Evolutionary conservation across 2,113 vertebrate species (phyloP).

Genomic region (Geococcyx californianus): DNA sequence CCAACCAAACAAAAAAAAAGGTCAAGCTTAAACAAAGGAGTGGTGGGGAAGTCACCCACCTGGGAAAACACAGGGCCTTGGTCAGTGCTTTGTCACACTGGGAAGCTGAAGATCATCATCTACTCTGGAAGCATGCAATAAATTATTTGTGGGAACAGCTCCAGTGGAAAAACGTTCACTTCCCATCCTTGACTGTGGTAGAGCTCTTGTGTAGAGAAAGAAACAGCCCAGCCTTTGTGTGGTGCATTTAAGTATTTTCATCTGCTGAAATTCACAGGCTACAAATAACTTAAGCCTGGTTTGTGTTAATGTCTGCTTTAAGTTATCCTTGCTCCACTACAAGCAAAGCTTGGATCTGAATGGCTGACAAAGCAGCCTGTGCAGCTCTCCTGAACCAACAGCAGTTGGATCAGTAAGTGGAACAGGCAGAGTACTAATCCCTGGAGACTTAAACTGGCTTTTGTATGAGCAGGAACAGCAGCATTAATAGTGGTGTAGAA

Average conservation of each 20-base stretch:
- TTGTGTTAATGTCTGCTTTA: background rate
- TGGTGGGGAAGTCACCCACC: background rate
- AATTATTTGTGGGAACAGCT: background rate
- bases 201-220: background rate
- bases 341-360: background rate
- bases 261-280: background rate
- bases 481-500: background rate
- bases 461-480: background rate
- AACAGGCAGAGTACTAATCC: background rate
- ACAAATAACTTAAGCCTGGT: background rate
- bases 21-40: background rate
- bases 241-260: background rate
- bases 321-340: background rate
- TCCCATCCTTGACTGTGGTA: background rate
- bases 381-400: background rate
- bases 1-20: no score
- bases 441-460: background rate
- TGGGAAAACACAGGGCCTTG: background rate
- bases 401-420: background rate
- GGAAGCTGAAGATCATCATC: background rate
- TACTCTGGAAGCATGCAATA: background rate
- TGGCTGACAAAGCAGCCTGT: background rate
- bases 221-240: background rate
- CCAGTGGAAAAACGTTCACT: background rate
- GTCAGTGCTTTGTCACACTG: background rate